Evolutionary conservation across 2,888 invertebrate genomes (phyloP).

Genomic region (Diadromus collaris): DNA sequence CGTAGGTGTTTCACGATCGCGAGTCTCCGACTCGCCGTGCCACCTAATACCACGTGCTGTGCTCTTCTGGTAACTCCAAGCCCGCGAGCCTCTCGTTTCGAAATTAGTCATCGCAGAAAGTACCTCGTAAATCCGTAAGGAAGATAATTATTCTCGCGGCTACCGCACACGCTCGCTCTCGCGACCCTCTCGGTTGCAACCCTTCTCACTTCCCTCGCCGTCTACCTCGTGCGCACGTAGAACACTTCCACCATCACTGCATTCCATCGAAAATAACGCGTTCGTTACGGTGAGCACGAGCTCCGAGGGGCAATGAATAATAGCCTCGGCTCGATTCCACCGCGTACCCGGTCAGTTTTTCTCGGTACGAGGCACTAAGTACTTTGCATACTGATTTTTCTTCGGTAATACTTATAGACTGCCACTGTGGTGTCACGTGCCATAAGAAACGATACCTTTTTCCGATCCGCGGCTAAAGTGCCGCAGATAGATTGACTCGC

Average conservation of each 20-base stretch:
- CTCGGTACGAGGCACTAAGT: background rate
- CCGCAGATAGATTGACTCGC: background rate
- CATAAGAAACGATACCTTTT: background rate
- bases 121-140: conserved; percentile 62
- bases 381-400: background rate
- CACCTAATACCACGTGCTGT: conserved; percentile 18
- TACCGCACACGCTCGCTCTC: conserved; percentile 7
- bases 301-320: conserved; percentile 31
- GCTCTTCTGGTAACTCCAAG: conserved; percentile 35
- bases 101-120: conserved; percentile 63
- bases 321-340: conserved; percentile 14
- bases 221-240: conserved; percentile 3
- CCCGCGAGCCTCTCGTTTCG: conserved; percentile 45
- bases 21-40: conserved; percentile 21
- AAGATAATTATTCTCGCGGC: conserved; percentile 61
- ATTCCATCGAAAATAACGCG: conserved; percentile 42
- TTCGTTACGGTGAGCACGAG: conserved; percentile 30
- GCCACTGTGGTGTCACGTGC: background rate
- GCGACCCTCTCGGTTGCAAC: background rate
- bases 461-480: background rate
- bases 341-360: background rate
- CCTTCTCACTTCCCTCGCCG: background rate
- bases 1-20: conserved; percentile 53
- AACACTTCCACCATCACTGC: conserved; percentile 9
- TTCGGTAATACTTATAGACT: background rate